Conservation (phyloP, 1,140 invertebrate species). For the Zophobas morio region DNA sequence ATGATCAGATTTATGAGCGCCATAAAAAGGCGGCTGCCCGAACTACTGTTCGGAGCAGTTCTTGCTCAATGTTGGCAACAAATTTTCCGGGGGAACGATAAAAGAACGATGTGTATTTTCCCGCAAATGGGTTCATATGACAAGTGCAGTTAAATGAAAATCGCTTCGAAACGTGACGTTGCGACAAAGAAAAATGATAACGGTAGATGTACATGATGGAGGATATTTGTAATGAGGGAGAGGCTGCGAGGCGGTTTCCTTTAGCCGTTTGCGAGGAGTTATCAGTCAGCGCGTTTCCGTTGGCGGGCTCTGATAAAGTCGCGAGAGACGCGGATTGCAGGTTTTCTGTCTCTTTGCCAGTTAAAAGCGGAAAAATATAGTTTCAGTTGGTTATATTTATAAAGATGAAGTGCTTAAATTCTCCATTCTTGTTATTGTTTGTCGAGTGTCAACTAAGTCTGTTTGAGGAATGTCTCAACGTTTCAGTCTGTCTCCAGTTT, state of each 20-base stretch:
- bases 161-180: background rate
- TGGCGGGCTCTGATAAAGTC: background rate
- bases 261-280: background rate
- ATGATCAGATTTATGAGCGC: background rate
- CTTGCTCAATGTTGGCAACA: too few relatives aligned
- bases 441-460: too few relatives aligned
- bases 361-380: too few relatives aligned
- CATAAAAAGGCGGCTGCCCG: background rate
- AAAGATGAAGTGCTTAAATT: too few relatives aligned
- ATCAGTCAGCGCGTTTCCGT: background rate
- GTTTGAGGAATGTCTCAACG: too few relatives aligned
- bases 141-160: constrained; percentile 6
- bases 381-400: background rate
- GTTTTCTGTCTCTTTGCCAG: background rate
- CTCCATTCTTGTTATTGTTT: too few relatives aligned
- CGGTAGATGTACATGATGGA: background rate
- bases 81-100: too few relatives aligned
- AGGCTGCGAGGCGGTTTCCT: background rate
- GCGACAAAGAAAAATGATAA: constrained; percentile 4
- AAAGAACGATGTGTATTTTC: background rate
- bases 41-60: too few relatives aligned
- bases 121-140: constrained; percentile 1
- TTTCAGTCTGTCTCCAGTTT: too few relatives aligned
- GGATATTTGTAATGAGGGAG: background rate
- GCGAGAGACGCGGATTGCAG: background rate